Evolutionary conservation across 2,888 invertebrate species (phyloP).

Genomic region (Deroplatys truncata): DNA sequence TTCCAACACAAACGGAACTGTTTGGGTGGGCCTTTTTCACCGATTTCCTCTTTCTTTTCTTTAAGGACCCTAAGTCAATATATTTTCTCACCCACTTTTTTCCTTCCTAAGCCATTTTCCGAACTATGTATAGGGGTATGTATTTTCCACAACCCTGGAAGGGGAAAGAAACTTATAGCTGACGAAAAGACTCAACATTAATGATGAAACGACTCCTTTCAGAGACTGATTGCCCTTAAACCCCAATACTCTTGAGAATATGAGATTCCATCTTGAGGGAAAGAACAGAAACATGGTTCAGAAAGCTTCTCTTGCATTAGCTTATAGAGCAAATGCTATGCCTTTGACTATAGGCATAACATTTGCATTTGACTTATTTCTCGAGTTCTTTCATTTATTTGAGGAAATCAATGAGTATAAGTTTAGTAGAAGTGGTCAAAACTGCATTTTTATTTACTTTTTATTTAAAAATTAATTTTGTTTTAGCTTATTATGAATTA

Average conservation of each 20-base stretch:
- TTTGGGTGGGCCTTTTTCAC: background rate
- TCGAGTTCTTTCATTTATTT: no score
- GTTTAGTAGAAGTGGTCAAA: no score
- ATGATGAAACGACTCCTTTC: background rate
- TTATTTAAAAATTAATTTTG: no score
- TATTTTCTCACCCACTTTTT: background rate
- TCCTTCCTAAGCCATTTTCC: background rate
- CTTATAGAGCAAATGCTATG: no score
- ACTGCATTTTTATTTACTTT: no score
- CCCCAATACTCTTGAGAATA: background rate
- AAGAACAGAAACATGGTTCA: background rate
- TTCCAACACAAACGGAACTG: background rate
- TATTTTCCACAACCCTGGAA: background rate
- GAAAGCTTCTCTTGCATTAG: background rate
- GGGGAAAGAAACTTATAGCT: background rate
- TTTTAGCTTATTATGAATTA: no score
- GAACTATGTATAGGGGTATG: background rate
- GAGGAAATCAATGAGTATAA: no score
- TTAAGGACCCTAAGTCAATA: background rate
- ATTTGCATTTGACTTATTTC: no score
- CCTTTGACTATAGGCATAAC: no score
- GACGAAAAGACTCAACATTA: background rate
- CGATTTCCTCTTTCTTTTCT: background rate
- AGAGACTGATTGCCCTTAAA: background rate
- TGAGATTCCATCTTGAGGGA: background rate